phyloP scores from a whole-genome alignment of 2,888 invertebrate genomes.

The Drosophila stalkeri region DNA sequence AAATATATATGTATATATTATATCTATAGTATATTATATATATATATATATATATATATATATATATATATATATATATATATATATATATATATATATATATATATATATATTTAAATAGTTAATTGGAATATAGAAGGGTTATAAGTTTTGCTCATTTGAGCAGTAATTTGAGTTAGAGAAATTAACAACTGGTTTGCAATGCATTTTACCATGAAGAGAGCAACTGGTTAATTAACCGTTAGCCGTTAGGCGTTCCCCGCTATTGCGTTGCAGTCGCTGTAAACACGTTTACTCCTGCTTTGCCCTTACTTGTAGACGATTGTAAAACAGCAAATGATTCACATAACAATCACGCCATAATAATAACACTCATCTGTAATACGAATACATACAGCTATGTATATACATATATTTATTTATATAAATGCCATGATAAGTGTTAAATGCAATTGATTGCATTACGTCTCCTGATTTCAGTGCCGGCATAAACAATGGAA shows the following conservation, averaged over 20 bases:
- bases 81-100: no score
- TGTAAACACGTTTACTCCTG: slow-evolving; percentile 42
- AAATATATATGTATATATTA: not conserved
- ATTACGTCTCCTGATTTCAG: slow-evolving; percentile 12
- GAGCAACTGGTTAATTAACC: not conserved
- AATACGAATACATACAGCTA: not conserved
- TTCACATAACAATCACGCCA: slow-evolving; percentile 54
- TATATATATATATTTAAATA: not conserved
- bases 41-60: not conserved
- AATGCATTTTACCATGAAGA: slow-evolving; percentile 25
- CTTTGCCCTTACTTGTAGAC: slow-evolving; percentile 27
- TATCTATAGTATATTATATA: not conserved
- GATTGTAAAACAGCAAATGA: slow-evolving; percentile 33
- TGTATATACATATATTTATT: not conserved
- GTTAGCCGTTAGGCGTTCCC: not conserved
- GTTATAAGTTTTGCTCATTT: not conserved
- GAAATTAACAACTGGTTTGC: slow-evolving; percentile 27
- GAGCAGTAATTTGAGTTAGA: slow-evolving; percentile 1
- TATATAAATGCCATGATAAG: slow-evolving; percentile 30
- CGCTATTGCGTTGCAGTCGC: not conserved
- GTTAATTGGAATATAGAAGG: not conserved
- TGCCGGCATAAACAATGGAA: slow-evolving; percentile 17
- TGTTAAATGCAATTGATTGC: slow-evolving; percentile 7
- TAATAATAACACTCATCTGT: slow-evolving; percentile 3
- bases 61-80: not conserved